Conservation (phyloP, 2,888 invertebrate species). For the Eremobia ochroleuca region DNA sequence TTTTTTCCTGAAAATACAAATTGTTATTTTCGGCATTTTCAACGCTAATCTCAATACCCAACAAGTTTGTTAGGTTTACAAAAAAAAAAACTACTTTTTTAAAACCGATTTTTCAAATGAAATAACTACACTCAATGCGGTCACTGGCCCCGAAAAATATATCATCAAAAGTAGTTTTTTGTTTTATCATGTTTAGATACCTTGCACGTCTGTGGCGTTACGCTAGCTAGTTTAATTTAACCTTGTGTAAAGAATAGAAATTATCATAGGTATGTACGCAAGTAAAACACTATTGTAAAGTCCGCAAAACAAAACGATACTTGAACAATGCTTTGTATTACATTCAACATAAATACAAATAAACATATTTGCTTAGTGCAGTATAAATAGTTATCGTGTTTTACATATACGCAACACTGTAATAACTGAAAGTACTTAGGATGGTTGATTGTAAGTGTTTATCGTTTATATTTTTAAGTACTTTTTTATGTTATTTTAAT, state of each 20-base stretch:
- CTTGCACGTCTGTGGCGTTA: background rate
- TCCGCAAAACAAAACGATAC: constrained; percentile 30
- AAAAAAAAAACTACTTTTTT: background rate
- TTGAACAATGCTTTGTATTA: constrained; percentile 12
- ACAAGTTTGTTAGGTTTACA: background rate
- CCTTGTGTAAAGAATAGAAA: background rate
- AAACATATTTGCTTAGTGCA: constrained; percentile 16
- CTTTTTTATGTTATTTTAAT: background rate
- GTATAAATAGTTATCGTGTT: constrained; percentile 13
- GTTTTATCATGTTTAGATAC: background rate
- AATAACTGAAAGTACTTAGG: constrained; percentile 8
- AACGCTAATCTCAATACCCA: too few relatives aligned
- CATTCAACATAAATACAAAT: constrained; percentile 17
- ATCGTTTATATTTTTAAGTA: background rate
- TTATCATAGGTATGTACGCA: background rate
- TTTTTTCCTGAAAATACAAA: too few relatives aligned
- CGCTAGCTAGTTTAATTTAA: background rate
- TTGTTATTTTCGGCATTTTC: too few relatives aligned
- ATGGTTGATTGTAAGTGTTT: constrained; percentile 34
- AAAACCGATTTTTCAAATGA: background rate
- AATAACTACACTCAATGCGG: background rate
- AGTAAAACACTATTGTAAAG: constrained; percentile 22
- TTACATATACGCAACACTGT: constrained; percentile 15
- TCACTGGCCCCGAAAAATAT: background rate
- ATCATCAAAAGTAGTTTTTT: background rate